Conservation (phyloP, 2,797 vertebrate genomes). For the Malacoraja senta region DNA sequence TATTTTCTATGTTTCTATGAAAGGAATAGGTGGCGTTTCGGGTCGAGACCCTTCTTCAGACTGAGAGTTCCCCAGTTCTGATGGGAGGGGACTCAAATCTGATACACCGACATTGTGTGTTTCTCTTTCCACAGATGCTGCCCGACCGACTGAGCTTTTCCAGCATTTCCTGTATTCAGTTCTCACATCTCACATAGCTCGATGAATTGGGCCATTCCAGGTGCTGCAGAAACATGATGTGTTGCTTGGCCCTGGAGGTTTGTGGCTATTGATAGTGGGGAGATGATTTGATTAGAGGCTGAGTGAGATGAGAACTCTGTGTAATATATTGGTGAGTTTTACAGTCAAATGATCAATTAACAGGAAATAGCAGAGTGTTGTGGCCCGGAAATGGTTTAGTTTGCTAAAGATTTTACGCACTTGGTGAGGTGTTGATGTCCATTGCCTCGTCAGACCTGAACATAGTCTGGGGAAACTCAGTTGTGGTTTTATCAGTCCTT, state of each 20-base stretch:
- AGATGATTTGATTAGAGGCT: neutral
- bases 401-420: neutral
- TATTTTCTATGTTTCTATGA: too few relatives aligned
- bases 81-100: too few relatives aligned
- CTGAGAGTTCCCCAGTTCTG: too few relatives aligned
- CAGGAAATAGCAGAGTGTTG: neutral
- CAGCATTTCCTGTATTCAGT: too few relatives aligned
- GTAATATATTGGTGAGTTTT: neutral
- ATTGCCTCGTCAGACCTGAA: neutral
- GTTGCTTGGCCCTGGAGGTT: neutral
- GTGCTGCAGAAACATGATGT: neutral
- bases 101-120: too few relatives aligned
- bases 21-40: too few relatives aligned
- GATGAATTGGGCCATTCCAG: neutral
- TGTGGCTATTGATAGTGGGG: neutral
- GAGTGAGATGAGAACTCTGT: neutral
- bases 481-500: neutral
- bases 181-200: neutral
- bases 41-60: too few relatives aligned
- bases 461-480: neutral
- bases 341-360: conserved; percentile 16
- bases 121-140: too few relatives aligned
- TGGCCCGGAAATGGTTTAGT: neutral
- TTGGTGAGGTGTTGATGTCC: neutral
- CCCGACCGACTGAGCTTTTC: too few relatives aligned